Base-by-base conservation (phyloP, 2,797 vertebrate species). In the Catamblyrhynchus diadema region DNA sequence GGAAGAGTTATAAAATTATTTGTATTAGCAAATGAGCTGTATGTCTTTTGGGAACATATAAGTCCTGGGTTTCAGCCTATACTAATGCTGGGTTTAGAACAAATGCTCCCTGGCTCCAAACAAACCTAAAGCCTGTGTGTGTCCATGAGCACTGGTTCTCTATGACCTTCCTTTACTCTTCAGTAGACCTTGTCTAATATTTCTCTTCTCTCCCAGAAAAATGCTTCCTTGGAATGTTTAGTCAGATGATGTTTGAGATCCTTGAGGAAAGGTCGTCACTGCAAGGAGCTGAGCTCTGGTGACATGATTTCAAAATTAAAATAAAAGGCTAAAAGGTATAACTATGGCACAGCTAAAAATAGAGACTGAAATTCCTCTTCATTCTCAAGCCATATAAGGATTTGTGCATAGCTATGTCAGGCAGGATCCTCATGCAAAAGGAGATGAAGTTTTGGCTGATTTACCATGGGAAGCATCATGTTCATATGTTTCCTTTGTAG, bases 391-490 rank as follows among this genome's bases (percentile, higher is more conserved):
- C 84, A 71, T 93, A 87, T 91, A 95, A 81, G 90, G 92, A 85
- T 88, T 77, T 90, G 27, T 59, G 57, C 50, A 54, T 37, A 67
- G 64, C 84, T 90, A 14, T 95, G 74, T 86, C 85, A 94, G 51
- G 77, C 88, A 86, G 62, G 78, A 70, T 92, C 83, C 78, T 81
- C 65, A 74, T 56, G 47, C 60, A 89, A 53, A 75, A 48, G 77
- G 33, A 66, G 50, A 82, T 88, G 56, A 81, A 74, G 84, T 92
- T 94, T 95, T 94, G 88, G 83, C 73, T 92, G 81, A 80, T 90
- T 77, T 93, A 85, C 92, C 74, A 87, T 91, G 93, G 75, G 88
- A 93, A 94, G 86, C 90, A 72, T 84, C 88, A 59, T 86, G 81
- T 94, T 97, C 71, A 37, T 81, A 66, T 86, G 88, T 87, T 95